Conservation (phyloP, 2,888 invertebrate genomes). For the Idaea straminata region DNA sequence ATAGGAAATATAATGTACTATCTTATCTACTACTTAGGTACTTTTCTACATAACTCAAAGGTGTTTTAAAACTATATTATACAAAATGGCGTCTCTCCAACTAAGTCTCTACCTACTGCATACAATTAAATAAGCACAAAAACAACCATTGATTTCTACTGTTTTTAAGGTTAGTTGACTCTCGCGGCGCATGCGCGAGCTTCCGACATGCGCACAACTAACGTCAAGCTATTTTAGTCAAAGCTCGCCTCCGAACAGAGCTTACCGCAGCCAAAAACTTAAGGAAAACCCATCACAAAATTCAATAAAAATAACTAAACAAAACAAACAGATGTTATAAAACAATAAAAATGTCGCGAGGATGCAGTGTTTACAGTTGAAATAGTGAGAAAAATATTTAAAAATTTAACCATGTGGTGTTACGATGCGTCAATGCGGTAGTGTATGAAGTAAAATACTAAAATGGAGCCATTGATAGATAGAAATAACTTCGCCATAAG, state of each 20-base stretch:
- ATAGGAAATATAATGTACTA: neutral
- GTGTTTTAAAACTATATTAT: neutral
- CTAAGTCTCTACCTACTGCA: neutral
- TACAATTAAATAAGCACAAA: neutral
- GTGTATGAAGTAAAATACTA: slow-evolving; percentile 45
- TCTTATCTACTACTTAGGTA: neutral
- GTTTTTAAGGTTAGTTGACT: neutral
- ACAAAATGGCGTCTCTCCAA: neutral
- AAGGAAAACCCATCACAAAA: slow-evolving; percentile 8
- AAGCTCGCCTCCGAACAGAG: slow-evolving; percentile 34
- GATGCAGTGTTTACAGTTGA: slow-evolving; percentile 8
- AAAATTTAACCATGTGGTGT: slow-evolving; percentile 15
- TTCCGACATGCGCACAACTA: slow-evolving; percentile 52
- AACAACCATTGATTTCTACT: neutral
- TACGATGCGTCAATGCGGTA: slow-evolving; percentile 66
- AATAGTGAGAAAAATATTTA: slow-evolving; percentile 27
- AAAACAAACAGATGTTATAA: slow-evolving; percentile 14
- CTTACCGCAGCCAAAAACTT: slow-evolving; percentile 19
- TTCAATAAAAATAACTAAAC: slow-evolving; percentile 19
- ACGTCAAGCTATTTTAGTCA: slow-evolving; percentile 76
- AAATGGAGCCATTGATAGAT: slow-evolving; percentile 88
- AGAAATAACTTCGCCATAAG: slow-evolving; percentile 92
- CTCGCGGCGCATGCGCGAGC: slow-evolving; percentile 54
- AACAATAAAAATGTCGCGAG: slow-evolving; percentile 11
- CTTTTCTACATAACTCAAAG: neutral